Conservation (phyloP, 2,888 invertebrate genomes). For the Sicus ferrugineus region DNA sequence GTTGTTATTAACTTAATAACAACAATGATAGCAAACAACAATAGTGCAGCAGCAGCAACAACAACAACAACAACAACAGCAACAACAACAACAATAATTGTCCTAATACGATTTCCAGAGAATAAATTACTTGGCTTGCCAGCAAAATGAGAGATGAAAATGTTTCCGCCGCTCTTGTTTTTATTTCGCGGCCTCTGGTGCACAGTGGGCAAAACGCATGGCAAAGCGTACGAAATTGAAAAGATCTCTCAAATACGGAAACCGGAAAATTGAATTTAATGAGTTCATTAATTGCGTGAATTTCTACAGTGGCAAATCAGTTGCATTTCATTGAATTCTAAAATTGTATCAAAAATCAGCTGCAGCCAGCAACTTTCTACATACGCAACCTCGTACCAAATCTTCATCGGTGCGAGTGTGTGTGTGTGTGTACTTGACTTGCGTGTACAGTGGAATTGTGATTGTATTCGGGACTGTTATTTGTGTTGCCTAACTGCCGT, state of each 20-base stretch:
- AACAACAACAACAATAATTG: conserved; percentile 1
- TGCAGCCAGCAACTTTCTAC: not conserved
- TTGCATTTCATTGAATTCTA: too few species aligned
- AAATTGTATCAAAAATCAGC: not conserved
- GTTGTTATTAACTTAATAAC: conserved; percentile 28
- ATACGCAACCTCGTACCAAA: not conserved
- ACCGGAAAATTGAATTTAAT: too few species aligned
- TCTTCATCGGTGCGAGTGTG: not conserved
- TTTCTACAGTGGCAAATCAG: too few species aligned
- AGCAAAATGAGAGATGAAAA: not conserved
- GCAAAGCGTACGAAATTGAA: not conserved
- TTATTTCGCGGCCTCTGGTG: not conserved
- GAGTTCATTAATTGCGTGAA: too few species aligned
- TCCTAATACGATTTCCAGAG: conserved; percentile 20
- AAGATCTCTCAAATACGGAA: too few species aligned
- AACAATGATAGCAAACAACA: conserved; percentile 19
- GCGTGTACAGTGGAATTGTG: not conserved
- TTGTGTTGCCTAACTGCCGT: not conserved
- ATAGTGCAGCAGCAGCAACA: not conserved
- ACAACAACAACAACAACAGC: conserved; percentile 5
- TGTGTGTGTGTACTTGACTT: not conserved
- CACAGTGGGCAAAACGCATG: not conserved
- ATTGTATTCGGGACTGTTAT: not conserved
- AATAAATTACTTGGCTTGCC: conserved; percentile 16
- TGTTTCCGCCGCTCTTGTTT: not conserved